Conservation (phyloP, 92 coral and sea anemone genomes). For the Epizoanthus ramosus region DNA sequence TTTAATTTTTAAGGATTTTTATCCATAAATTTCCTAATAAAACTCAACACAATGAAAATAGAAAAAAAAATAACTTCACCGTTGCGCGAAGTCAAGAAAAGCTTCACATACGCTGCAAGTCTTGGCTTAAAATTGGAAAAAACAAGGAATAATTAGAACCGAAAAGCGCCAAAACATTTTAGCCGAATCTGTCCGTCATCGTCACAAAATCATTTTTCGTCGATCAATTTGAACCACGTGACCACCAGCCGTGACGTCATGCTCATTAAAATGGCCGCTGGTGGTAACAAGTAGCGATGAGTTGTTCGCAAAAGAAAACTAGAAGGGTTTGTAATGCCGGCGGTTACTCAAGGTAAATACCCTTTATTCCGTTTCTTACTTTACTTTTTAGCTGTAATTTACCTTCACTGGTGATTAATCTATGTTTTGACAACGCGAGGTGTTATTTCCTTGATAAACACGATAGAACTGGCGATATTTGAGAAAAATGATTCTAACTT, state of each 20-base stretch:
- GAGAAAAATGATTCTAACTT: background rate
- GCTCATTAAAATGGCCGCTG: constrained; percentile 50
- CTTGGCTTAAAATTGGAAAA: background rate
- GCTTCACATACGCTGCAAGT: background rate
- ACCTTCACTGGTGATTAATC: background rate
- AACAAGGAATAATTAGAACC: background rate
- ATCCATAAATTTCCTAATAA: too few relatives aligned
- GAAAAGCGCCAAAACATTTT: background rate
- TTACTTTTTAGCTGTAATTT: background rate
- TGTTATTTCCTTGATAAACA: constrained; percentile 25
- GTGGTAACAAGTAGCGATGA: constrained; percentile 37
- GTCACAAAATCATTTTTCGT: background rate
- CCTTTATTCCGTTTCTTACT: constrained; percentile 35
- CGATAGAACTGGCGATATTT: constrained; percentile 25
- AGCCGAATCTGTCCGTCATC: background rate
- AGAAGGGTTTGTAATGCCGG: constrained; percentile 95
- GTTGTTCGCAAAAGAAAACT: constrained; percentile 57
- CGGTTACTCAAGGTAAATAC: constrained; percentile 97
- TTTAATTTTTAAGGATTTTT: constrained; percentile 14
- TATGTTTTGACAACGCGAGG: constrained; percentile 7
- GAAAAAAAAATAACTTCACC: too few relatives aligned
- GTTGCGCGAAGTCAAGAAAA: background rate
- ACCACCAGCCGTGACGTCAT: constrained; percentile 46
- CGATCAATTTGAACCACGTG: constrained; percentile 39
- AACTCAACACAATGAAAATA: too few relatives aligned